Evolutionary conservation across 1,140 invertebrate genomes (phyloP).

Genomic region (Aphelinus atriplicis): DNA sequence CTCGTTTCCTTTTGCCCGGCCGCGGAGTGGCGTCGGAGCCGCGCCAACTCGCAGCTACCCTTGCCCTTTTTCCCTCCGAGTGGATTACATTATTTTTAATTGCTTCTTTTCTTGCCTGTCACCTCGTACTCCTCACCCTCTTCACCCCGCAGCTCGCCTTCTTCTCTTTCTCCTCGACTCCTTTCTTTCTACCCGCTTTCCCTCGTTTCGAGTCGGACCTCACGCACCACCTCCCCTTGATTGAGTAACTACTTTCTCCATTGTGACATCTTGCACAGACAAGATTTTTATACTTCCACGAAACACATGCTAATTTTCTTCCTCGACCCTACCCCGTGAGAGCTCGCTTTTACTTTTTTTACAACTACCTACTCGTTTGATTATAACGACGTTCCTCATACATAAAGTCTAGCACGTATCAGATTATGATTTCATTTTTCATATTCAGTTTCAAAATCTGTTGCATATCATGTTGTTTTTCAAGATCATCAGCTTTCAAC

Average conservation of each 20-base stretch:
- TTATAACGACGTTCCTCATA: too few relatives aligned
- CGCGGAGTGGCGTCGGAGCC: neutral
- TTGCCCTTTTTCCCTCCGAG: constrained; percentile 8
- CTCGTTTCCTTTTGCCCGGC: neutral
- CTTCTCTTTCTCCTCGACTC: neutral
- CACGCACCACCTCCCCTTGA: neutral
- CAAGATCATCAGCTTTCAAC: too few relatives aligned
- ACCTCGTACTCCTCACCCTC: neutral
- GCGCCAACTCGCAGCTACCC: neutral
- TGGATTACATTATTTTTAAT: constrained; percentile 38
- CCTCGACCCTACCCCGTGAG: too few relatives aligned
- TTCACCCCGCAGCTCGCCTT: neutral
- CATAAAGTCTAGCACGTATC: too few relatives aligned
- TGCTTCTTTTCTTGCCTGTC: constrained; percentile 35
- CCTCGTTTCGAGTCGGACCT: neutral
- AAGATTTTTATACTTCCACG: too few relatives aligned
- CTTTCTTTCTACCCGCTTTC: neutral
- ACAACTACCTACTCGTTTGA: too few relatives aligned
- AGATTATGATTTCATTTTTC: too few relatives aligned
- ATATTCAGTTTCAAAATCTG: too few relatives aligned
- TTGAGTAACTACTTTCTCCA: constrained; percentile 22
- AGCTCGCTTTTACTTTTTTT: too few relatives aligned
- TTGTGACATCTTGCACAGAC: constrained; percentile 8
- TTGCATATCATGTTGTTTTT: too few relatives aligned
- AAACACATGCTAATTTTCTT: too few relatives aligned